Conservation (phyloP, 2,888 invertebrate species). For the Drosophila acutilabella region DNA sequence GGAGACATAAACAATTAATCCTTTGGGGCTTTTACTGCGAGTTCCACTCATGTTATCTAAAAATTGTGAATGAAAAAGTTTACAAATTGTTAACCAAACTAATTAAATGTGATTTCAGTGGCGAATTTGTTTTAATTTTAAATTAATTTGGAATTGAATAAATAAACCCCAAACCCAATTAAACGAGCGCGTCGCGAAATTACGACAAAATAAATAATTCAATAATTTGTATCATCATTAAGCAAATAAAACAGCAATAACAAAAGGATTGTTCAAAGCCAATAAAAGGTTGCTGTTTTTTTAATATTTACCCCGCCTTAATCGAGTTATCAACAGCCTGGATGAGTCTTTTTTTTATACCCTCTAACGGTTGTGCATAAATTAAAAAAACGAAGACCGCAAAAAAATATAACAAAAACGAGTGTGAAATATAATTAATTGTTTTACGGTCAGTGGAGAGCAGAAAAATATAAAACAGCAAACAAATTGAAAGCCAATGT, state of each 20-base stretch:
- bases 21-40: constrained; percentile 34
- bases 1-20: constrained; percentile 20
- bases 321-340: constrained; percentile 55
- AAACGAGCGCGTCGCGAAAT: constrained; percentile 47
- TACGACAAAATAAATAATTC: constrained; percentile 52
- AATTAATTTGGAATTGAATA: constrained; percentile 68
- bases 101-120: constrained; percentile 70
- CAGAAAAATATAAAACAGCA: neutral
- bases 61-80: constrained; percentile 16
- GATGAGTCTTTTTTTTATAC: constrained; percentile 24
- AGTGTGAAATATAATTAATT: constrained; percentile 61
- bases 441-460: constrained; percentile 29
- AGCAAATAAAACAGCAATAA: constrained; percentile 44
- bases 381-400: constrained; percentile 38
- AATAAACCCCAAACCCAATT: constrained; percentile 63
- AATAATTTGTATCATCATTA: constrained; percentile 58
- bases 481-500: constrained; percentile 18
- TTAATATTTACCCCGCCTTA: constrained; percentile 13
- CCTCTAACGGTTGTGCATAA: constrained; percentile 31
- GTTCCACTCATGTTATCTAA: constrained; percentile 25
- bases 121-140: constrained; percentile 61
- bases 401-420: constrained; percentile 22
- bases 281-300: constrained; percentile 11
- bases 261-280: constrained; percentile 20
- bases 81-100: constrained; percentile 55